Conservation (phyloP, 2,888 invertebrate species). For the Caenorhabditis imperialis region DNA sequence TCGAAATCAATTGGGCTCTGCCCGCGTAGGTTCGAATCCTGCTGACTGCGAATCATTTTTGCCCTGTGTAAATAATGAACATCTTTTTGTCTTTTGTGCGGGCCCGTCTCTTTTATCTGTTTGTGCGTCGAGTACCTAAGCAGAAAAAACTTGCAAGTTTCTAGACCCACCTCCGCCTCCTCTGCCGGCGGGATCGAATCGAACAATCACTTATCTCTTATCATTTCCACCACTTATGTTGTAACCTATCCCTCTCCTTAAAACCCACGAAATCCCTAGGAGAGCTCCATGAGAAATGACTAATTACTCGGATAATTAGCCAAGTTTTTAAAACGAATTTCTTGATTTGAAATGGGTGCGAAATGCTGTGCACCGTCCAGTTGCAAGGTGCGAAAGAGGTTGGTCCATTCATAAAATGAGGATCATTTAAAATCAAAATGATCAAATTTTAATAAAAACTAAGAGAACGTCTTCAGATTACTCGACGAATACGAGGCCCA, state of each 20-base stretch:
- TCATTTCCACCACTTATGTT: neutral
- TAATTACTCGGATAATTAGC: slow-evolving; percentile 44
- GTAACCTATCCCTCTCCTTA: no score
- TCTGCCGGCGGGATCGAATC: slow-evolving; percentile 3
- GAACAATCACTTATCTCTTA: slow-evolving; percentile 8
- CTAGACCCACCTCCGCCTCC: slow-evolving; percentile 20
- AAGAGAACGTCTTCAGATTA: slow-evolving; percentile 24
- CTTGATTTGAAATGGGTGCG: no score
- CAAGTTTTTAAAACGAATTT: slow-evolving; percentile 1
- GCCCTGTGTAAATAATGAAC: no score
- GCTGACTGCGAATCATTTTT: slow-evolving; percentile 67
- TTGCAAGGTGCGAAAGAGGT: slow-evolving; percentile 49
- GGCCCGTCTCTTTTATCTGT: neutral
- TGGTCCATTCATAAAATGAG: neutral
- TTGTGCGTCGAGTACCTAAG: slow-evolving; percentile 23
- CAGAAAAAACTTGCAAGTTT: slow-evolving; percentile 25
- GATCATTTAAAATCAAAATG: no score
- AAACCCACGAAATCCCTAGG: no score
- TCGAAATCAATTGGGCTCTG: slow-evolving; percentile 74
- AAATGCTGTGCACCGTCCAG: slow-evolving; percentile 55
- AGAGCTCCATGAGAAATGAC: slow-evolving; percentile 26
- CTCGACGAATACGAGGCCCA: slow-evolving; percentile 49
- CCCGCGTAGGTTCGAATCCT: slow-evolving; percentile 76
- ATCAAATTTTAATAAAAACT: no score
- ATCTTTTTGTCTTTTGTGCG: no score